Evolutionary conservation across 2,888 invertebrate species (phyloP).

Genomic region (Drosophila buzzatii): DNA sequence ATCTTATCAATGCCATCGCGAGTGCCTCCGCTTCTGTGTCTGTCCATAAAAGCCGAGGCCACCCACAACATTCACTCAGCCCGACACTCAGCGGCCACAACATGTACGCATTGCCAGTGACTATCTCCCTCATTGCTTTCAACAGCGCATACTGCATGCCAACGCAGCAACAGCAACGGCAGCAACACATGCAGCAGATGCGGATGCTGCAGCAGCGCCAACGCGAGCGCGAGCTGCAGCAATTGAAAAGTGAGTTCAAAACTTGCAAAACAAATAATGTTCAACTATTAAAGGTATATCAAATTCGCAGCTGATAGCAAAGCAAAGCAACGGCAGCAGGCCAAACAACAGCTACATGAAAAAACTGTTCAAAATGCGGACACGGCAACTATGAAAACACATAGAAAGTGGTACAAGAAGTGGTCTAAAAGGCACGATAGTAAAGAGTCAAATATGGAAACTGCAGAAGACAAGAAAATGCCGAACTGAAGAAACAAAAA

Average conservation of each 20-base stretch:
- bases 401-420: conserved; percentile 1
- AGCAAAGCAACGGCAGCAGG: too few species aligned
- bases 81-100: conserved; percentile 3
- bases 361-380: background rate
- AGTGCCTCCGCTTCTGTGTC: background rate
- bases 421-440: background rate
- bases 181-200: conserved; percentile 1
- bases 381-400: background rate
- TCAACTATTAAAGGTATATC: background rate
- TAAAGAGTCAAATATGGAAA: too few species aligned
- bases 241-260: conserved; percentile 11
- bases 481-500: background rate
- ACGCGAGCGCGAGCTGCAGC: background rate
- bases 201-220: background rate
- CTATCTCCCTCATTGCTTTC: conserved; percentile 22
- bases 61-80: conserved; percentile 1
- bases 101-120: conserved; percentile 36
- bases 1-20: conserved; percentile 45
- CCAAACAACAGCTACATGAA: background rate
- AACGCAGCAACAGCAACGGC: conserved; percentile 16
- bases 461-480: background rate
- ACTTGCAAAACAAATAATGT: background rate
- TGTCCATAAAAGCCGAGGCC: conserved; percentile 21
- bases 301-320: conserved; percentile 9
- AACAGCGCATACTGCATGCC: conserved; percentile 32